Conservation (phyloP, 2,888 invertebrate species). For the Luffia ferchaultella region DNA sequence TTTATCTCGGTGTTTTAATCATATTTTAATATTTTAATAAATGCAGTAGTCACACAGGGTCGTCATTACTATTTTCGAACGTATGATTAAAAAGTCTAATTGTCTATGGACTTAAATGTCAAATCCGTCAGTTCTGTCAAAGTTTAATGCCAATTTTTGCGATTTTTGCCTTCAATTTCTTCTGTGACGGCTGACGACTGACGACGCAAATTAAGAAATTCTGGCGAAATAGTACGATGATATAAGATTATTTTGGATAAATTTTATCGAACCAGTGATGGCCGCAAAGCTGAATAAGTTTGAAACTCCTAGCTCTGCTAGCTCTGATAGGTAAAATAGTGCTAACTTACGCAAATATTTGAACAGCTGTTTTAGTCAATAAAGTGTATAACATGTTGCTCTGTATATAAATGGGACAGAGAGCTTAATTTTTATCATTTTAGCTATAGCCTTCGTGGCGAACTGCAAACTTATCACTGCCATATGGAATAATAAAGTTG, state of each 20-base stretch:
- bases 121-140: no score
- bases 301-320: slow-evolving; percentile 90
- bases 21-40: no score
- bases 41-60: no score
- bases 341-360: slow-evolving; percentile 37
- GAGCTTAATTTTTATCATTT: neutral
- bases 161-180: no score
- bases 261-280: slow-evolving; percentile 29
- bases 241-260: neutral
- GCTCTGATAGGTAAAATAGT: slow-evolving; percentile 84
- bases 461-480: no score
- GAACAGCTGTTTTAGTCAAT: slow-evolving; percentile 53
- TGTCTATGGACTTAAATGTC: no score
- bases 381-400: slow-evolving; percentile 31
- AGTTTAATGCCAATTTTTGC: no score
- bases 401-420: slow-evolving; percentile 33
- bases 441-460: no score
- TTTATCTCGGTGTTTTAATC: no score
- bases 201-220: neutral
- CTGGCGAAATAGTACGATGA: neutral
- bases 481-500: neutral
- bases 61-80: no score
- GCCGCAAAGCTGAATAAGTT: slow-evolving; percentile 69
- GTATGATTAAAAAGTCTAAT: no score
- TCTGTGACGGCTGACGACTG: no score